phyloP scores from a whole-genome alignment of 2,113 vertebrate genomes.

The Notothenia rossii region DNA sequence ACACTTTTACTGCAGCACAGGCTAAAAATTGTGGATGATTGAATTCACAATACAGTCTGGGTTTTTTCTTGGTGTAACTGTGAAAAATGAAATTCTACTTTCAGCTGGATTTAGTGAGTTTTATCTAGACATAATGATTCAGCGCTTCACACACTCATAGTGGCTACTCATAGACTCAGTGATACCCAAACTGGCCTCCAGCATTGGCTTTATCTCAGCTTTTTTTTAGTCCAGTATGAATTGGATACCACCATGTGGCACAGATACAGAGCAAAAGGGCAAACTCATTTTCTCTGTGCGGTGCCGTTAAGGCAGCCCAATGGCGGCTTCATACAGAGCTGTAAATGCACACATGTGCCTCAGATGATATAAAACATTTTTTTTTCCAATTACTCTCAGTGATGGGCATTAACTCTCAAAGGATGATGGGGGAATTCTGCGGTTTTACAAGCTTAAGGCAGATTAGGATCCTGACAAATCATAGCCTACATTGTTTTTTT shows the following conservation, averaged over 20 bases:
- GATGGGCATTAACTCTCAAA: constrained; percentile 35
- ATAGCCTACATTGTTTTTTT: constrained; percentile 5
- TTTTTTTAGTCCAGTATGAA: constrained; percentile 45
- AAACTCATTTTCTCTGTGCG: constrained; percentile 56
- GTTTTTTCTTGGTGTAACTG: neutral
- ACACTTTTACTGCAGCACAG: neutral
- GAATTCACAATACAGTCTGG: neutral
- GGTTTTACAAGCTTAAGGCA: constrained; percentile 39
- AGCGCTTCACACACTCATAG: constrained; percentile 1
- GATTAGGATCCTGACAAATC: constrained; percentile 46
- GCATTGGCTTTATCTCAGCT: constrained; percentile 43
- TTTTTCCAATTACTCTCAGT: constrained; percentile 33
- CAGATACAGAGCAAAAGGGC: constrained; percentile 45
- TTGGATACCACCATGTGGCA: constrained; percentile 42
- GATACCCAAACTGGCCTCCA: constrained; percentile 26
- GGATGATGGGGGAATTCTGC: neutral
- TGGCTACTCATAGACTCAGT: constrained; percentile 9
- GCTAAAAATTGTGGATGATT: neutral
- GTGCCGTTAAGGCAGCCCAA: constrained; percentile 12
- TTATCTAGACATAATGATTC: constrained; percentile 38
- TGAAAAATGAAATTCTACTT: neutral
- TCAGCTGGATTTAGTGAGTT: constrained; percentile 2
- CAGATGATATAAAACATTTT: constrained; percentile 21
- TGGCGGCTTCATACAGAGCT: neutral
- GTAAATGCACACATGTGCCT: constrained; percentile 33